These are phyloP conservation scores for Diadophis punctatus DNA, from an alignment of 2,113 vertebrate species.

Conservation along the genomic window DNA sequence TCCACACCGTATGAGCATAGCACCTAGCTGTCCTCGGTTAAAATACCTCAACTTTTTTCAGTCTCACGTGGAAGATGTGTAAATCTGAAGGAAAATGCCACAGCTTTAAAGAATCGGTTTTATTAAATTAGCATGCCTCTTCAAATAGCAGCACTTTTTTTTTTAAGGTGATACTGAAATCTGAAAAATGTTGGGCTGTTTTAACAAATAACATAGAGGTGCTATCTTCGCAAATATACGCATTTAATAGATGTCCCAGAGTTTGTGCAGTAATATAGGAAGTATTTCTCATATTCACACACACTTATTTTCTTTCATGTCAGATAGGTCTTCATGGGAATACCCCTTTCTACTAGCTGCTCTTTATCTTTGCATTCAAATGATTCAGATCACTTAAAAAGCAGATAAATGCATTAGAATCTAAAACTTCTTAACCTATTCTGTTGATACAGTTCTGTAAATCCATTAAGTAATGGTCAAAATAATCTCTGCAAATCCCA, in stretches of 20 bases:
- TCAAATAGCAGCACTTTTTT: not conserved
- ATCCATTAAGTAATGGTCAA: not conserved
- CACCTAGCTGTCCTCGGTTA: not conserved
- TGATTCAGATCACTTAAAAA: not conserved
- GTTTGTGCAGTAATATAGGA: not conserved
- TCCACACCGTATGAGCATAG: not conserved
- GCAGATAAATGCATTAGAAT: not conserved
- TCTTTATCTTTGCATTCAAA: not conserved
- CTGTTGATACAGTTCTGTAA: not conserved
- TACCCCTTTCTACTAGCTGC: not conserved
- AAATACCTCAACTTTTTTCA: not conserved
- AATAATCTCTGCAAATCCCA: not conserved
- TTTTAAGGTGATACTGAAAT: not conserved
- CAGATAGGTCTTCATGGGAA: not conserved
- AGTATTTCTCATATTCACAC: not conserved
- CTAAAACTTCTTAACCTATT: not conserved
- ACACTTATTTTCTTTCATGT: not conserved
- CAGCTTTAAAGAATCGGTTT: not conserved
- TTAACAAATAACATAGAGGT: not conserved
- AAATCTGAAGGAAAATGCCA: not conserved
- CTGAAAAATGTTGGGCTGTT: not conserved
- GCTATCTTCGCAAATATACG: not conserved
- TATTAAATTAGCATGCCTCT: not conserved
- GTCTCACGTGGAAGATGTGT: not conserved
- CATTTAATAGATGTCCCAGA: not conserved